Percentiles rank a stretch among this genome's conserved stretches.
Evolutionary conservation across 2,797 vertebrate genomes (phyloP).

Genomic region (Pteropus rufus): DNA sequence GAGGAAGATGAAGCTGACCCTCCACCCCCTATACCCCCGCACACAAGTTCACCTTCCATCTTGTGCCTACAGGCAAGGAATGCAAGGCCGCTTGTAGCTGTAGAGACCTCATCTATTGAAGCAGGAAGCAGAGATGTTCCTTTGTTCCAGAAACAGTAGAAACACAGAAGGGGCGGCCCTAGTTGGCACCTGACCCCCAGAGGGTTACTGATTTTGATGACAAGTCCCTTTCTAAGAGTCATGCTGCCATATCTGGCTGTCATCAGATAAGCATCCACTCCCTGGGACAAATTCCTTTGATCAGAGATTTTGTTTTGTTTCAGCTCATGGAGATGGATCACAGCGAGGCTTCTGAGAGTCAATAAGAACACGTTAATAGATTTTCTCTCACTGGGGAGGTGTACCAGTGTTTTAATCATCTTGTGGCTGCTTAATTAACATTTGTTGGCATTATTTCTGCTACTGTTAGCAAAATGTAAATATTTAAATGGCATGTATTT

Average conservation of each 20-base stretch:
- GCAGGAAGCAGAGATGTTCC: background rate
- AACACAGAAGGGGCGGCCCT: background rate
- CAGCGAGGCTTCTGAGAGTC: slow-evolving; percentile 51
- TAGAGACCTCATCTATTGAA: background rate
- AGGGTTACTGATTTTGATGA: slow-evolving; percentile 7
- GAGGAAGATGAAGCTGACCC: background rate
- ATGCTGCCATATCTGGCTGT: background rate
- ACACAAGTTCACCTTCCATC: background rate
- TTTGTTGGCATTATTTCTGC: slow-evolving; percentile 69
- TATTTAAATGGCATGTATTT: slow-evolving; percentile 68
- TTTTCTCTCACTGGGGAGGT: slow-evolving; percentile 54
- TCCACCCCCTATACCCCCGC: too few species aligned
- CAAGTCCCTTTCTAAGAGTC: background rate
- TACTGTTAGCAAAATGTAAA: slow-evolving; percentile 70
- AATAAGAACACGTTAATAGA: slow-evolving; percentile 63
- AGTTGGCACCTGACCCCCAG: background rate
- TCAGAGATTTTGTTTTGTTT: slow-evolving; percentile 56
- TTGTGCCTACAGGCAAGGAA: background rate
- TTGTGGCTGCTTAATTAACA: slow-evolving; percentile 63
- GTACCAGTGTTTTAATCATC: slow-evolving; percentile 55
- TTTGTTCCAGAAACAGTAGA: background rate
- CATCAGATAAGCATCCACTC: background rate
- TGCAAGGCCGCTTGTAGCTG: background rate
- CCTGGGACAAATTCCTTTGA: slow-evolving; percentile 48
- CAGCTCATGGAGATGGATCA: slow-evolving; percentile 48